Evolutionary conservation across 2,797 vertebrate genomes (phyloP).

Genomic region (Sebastes steindachneri): DNA sequence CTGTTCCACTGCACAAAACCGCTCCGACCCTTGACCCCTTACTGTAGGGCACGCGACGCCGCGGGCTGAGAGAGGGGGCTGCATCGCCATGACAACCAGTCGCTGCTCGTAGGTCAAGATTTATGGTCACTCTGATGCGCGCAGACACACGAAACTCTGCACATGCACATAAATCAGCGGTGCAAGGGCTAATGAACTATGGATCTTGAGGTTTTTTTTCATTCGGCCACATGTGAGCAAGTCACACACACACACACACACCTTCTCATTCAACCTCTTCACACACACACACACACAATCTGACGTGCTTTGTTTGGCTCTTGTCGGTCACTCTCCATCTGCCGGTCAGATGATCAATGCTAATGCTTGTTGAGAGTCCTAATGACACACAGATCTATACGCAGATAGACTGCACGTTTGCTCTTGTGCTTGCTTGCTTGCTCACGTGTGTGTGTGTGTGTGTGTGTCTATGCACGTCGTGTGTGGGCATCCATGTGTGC

Average conservation of each 20-base stretch:
- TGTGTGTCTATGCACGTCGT: not conserved
- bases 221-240: conserved; percentile 38
- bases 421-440: not conserved
- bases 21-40: conserved; percentile 58
- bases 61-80: conserved; percentile 29
- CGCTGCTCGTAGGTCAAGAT: conserved; percentile 58
- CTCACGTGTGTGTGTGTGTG: not conserved
- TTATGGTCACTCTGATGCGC: conserved; percentile 44
- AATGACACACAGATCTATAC: conserved; percentile 76
- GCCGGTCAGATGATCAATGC: conserved; percentile 81
- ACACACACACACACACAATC: conserved; percentile 5
- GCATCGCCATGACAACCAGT: conserved; percentile 59
- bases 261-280: conserved; percentile 6
- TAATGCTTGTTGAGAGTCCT: conserved; percentile 75
- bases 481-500: conserved; percentile 37
- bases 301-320: conserved; percentile 59
- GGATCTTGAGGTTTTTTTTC: conserved; percentile 33
- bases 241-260: not conserved
- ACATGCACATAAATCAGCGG: conserved; percentile 33
- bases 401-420: conserved; percentile 59
- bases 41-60: conserved; percentile 51
- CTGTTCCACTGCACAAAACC: conserved; percentile 43
- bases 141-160: conserved; percentile 30
- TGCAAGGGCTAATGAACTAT: conserved; percentile 56
- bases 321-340: conserved; percentile 77